Evolutionary conservation across 2,888 invertebrate species (phyloP), one percentile per base, ranked within the genome.

Genomic region (Macaria notata): DNA sequence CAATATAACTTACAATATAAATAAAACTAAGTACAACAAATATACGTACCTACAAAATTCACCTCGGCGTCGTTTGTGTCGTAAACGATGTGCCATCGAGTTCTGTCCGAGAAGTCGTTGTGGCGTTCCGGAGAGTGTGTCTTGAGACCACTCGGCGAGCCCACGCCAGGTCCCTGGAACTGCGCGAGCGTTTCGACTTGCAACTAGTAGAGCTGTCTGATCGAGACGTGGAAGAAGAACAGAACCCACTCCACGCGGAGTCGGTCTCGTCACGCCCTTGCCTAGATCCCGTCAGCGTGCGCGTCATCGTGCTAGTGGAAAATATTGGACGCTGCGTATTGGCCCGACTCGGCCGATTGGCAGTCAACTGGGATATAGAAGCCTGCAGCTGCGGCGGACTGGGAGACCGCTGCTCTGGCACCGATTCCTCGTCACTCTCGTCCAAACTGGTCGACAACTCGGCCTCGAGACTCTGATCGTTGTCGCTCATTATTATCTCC

Each of bases 351-450:
- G 52, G 58, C 52, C 70, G 80, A 3, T 74, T 73, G 31, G 84
- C 66, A 48, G 75, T 83, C 52, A 88, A 64, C 64, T 91, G 83
- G 8, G 85, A 80, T 3, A 89, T 76, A 0, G 82, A 72, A 2
- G 87, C 80, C 44, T 86, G 83, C 61, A 90, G 72, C 70, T 79
- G 77, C 3, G 90, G 89, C 3, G 86, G 88, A 65, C 85, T 88
- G 9, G 61, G 64, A 0, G 75, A 58, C 33, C 73, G 72, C 29
- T 52, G 62, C 30, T 51, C 46, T 7, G 52, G 53, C 0, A 54
- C 55, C 19, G 63, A 56, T 6, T 68, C 68, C 7, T 33, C 56
- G 8, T 55, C 48, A 9, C 42, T 19, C 31, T 50, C 33, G 7
- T 36, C 33, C 33, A 36, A 59, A 6, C 59, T 56, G 3, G 38